A percentile compares a stretch with the other conserved stretches of the same genome.
These are phyloP conservation scores for Anabas testudineus DNA, from an alignment of 2,797 vertebrate species.

Conservation along the genomic window DNA sequence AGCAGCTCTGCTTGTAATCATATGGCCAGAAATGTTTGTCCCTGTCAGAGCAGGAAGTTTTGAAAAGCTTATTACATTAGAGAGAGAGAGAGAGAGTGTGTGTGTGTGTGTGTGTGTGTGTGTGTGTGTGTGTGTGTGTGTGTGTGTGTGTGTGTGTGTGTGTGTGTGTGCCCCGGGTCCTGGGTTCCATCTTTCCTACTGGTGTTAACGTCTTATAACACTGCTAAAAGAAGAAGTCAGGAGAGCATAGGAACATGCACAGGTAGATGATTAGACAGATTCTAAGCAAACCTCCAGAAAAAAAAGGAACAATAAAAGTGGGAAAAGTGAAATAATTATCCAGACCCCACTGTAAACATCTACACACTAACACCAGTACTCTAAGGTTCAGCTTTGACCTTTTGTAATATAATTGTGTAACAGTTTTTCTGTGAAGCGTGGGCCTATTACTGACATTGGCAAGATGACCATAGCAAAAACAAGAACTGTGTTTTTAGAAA, in stretches of 20 bases:
- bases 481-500: neutral
- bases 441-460: constrained; percentile 4
- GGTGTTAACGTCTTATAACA: neutral
- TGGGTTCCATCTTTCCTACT: neutral
- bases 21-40: constrained; percentile 40
- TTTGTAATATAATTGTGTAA: neutral
- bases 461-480: neutral
- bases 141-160: neutral
- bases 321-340: neutral
- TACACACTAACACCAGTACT: neutral
- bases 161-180: constrained; percentile 30
- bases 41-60: constrained; percentile 51
- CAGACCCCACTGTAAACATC: neutral
- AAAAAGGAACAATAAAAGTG: neutral
- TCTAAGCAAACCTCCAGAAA: neutral
- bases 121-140: constrained; percentile 1
- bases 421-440: neutral
- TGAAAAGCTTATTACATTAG: constrained; percentile 50
- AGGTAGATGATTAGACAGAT: neutral
- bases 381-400: neutral
- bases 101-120: neutral
- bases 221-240: neutral
- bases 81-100: neutral
- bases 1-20: constrained; percentile 50
- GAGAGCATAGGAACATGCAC: neutral